Evolutionary conservation across 2,113 vertebrate species (phyloP).

Genomic region (Mustela nigripes): DNA sequence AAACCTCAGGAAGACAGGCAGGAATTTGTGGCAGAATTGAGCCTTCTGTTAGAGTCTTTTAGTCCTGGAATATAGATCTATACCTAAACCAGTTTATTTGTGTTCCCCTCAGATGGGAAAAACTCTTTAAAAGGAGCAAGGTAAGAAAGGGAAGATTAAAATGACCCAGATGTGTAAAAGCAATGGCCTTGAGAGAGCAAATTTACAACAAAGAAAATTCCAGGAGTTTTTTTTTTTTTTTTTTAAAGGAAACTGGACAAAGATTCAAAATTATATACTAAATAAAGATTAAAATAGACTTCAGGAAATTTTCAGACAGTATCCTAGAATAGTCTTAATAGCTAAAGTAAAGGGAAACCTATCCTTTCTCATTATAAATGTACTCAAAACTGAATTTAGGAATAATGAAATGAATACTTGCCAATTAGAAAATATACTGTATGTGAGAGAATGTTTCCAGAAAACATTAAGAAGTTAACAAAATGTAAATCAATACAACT

Average conservation of each 20-base stretch:
- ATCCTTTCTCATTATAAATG: neutral
- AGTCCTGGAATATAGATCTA: neutral
- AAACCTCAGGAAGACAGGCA: neutral
- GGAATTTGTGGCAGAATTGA: conserved; percentile 6
- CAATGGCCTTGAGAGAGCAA: neutral
- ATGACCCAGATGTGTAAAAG: neutral
- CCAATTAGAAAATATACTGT: neutral
- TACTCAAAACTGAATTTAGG: neutral
- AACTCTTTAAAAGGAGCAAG: neutral
- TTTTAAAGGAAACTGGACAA: neutral
- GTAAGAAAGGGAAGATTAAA: conserved; percentile 13
- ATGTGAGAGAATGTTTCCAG: neutral
- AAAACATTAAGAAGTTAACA: neutral
- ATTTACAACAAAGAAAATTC: neutral
- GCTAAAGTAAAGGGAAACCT: neutral
- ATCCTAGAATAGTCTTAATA: neutral
- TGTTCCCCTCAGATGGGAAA: neutral
- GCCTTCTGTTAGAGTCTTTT: neutral
- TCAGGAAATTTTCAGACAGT: neutral
- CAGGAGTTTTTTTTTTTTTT: neutral
- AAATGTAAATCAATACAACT: neutral
- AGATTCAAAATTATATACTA: neutral
- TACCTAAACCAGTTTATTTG: neutral
- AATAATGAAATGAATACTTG: neutral
- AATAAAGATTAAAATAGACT: neutral